Evolutionary conservation across 2,888 invertebrate genomes (phyloP), one percentile per base, ranked within the genome.

Genomic region (Aelia acuminata): DNA sequence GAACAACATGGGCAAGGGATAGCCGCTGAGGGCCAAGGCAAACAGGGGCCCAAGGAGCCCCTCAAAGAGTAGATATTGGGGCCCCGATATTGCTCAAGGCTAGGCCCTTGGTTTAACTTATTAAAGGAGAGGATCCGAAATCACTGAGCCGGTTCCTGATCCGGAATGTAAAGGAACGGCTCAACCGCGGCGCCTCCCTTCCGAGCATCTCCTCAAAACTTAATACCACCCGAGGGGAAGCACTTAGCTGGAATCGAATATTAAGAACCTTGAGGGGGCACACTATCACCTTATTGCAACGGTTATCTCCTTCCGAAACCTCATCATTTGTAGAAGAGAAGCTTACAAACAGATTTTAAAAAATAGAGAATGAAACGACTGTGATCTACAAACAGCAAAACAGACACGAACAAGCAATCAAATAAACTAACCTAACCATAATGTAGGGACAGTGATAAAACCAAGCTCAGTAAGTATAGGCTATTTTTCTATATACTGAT

Each of bases 31-130:
- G 18, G 8, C 63, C 63, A 35, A 70, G 63, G 8, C 63, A 70
- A 70, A 70, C 63, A 70, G 63, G 35, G 13, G 31, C 35, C 35
- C 20, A 70, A 70, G 63, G 35, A 31, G 63, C 18, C n/a, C n/a
- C 63, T 70, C 63, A 70, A 70, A 70, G 63, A 70, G 63, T 35
- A 35, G 31, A 70, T 70, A 70, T 70, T 35, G 35, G 35, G 31
- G 13, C 18, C 63, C 80, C 11, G 80, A 80, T 80, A 80, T 80
- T 80, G 80, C 80, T 47, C 39, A 26, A 80, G 43, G 43, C 43
- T 22, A 35, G 75, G 43, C 80, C 80, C 11, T 80, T 80, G 43
- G 43, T 43, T 80, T 80, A 80, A 80, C 80, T 80, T 80, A 80
- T 80, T 80, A 80, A 80, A 47, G 80, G n/a, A 26, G 18, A 80